Base-by-base conservation (phyloP, 2,113 vertebrate genomes). In the Gallinago undulata region DNA sequence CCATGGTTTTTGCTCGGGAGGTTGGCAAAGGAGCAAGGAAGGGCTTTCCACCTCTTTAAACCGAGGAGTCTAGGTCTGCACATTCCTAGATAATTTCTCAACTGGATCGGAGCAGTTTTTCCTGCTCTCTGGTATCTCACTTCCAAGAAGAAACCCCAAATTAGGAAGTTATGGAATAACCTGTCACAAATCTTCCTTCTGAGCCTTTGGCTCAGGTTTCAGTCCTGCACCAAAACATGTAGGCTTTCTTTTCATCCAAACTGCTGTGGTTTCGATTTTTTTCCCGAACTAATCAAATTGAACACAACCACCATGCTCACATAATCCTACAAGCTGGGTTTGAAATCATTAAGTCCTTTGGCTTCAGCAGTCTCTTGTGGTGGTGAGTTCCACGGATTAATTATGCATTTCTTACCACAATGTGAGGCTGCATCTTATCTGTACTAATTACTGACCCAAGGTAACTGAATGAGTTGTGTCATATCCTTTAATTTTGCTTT, bases 181-280 rank as follows among this genome's bases (percentile, higher is more conserved):
- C 25, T 63, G 43, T 76, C 57, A 41, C 56, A 69, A 27, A 45
- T 69, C 48, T 88, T 80, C 55, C 67, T 87, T 68, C 2, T 23
- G 39, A 31, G 30, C 43, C 83, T 55, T 39, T 6, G 47, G 79
- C 79, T 95, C 80, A 41, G 51, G 51, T 93, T 94, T 84, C 72
- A 63, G 39, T 45, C 76, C 57, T 55, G 27, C 80, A 67, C 64
- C 73, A 56, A 53, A 68, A 68, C 86, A 53, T 3, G 75, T 11
- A 59, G 79, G 39, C 51, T 94, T 78, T 81, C 53, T 15, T 81
- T 84, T 78, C 80, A 47, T 81, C 73, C 83, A 78, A 31, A 50
- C 39, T 86, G 57, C 64, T 72, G 85, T 7, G 93, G 85, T 48
- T 97, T 93, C 80, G 85, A 92, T 63, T 59, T 86, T 86, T 77